These are phyloP conservation scores for Phorcus lineatus DNA, from an alignment of 2,888 invertebrate genomes.

Conservation along the genomic window DNA sequence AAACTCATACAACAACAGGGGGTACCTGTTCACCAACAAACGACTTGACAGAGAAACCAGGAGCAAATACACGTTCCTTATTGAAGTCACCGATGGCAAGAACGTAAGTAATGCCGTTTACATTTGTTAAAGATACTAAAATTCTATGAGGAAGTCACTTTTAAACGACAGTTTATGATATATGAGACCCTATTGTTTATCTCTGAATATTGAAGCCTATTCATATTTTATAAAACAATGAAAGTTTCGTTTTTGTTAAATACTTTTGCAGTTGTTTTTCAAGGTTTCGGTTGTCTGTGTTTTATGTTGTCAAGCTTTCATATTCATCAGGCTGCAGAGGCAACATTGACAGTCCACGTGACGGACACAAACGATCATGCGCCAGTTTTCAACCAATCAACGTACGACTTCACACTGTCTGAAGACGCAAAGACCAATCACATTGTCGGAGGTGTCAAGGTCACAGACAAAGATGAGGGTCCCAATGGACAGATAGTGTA, in stretches of 20 bases:
- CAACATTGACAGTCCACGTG: constrained; percentile 36
- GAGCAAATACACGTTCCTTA: constrained; percentile 22
- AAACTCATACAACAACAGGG: constrained; percentile 23
- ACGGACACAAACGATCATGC: constrained; percentile 47
- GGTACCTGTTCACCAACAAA: constrained; percentile 34
- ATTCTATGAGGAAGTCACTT: too few species aligned
- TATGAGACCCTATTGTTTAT: too few species aligned
- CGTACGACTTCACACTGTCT: constrained; percentile 35
- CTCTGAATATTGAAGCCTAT: too few species aligned
- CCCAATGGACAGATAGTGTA: constrained; percentile 34
- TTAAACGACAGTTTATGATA: too few species aligned
- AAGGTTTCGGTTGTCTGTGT: neutral
- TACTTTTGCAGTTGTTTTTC: neutral
- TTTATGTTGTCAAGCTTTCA: neutral
- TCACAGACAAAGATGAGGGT: constrained; percentile 43
- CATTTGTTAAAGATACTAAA: too few species aligned
- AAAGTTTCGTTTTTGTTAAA: too few species aligned
- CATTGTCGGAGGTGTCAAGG: constrained; percentile 37
- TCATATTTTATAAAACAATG: too few species aligned
- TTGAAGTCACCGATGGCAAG: constrained; percentile 38
- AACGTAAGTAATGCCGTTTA: constrained; percentile 36
- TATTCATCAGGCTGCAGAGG: constrained; percentile 30
- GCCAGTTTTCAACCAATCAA: constrained; percentile 39
- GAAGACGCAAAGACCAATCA: constrained; percentile 38
- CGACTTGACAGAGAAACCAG: constrained; percentile 40